Conservation (phyloP, 2,888 invertebrate species). For the Epistrophe eligans region DNA sequence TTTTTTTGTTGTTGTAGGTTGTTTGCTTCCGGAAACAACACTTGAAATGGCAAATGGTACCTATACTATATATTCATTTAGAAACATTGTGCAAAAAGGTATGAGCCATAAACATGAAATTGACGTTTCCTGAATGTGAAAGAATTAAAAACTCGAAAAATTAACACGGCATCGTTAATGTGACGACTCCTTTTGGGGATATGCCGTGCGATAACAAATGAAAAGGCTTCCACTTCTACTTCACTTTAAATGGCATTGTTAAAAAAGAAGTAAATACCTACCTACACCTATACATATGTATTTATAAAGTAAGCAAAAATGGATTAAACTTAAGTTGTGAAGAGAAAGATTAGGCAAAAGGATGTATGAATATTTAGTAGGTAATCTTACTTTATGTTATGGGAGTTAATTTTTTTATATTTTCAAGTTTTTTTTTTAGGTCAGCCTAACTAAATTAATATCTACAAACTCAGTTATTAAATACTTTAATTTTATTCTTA, state of each 20-base stretch:
- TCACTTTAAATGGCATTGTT: constrained; percentile 1
- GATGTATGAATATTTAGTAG: background rate
- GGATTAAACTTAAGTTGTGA: constrained; percentile 8
- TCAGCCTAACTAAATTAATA: background rate
- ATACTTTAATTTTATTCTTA: background rate
- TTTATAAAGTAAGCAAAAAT: constrained; percentile 5
- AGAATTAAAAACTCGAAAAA: constrained; percentile 48
- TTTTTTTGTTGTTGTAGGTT: background rate
- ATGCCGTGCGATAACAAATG: background rate
- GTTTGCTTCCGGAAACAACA: constrained; percentile 31
- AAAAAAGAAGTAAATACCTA: background rate
- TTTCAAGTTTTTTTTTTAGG: background rate
- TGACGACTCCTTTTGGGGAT: constrained; percentile 2
- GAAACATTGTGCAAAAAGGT: constrained; percentile 37
- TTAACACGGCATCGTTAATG: constrained; percentile 21
- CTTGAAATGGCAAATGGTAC: constrained; percentile 29
- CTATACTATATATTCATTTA: constrained; percentile 47
- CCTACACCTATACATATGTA: too few relatives aligned
- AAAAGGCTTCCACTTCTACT: background rate
- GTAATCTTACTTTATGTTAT: background rate
- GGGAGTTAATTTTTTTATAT: background rate
- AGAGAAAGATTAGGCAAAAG: background rate
- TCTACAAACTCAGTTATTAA: background rate
- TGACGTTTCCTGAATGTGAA: constrained; percentile 63
- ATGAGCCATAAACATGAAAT: constrained; percentile 58